Evolutionary conservation across 2,797 vertebrate genomes (phyloP), one percentile per base, ranked within the genome.

Genomic region (Macropodus opercularis): DNA sequence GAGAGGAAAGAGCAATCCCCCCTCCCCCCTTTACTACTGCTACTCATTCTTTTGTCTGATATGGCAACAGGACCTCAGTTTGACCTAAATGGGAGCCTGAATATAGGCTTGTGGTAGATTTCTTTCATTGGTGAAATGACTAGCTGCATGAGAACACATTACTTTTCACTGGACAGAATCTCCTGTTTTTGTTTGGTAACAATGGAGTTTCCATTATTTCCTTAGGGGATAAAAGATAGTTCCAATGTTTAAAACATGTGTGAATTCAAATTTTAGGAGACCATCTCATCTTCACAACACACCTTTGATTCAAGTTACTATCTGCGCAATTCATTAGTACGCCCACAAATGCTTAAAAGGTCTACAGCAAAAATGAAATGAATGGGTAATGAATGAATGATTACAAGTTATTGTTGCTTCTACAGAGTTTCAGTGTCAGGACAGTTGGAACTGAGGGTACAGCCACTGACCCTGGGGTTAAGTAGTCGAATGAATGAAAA

Each of bases 1-100:
- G 13, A 61, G n/a, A 47, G 53, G 64, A 75, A 75, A 58, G 35
- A 51, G 39, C 26, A 29, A 21, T 2, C 3, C 47, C 14, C 38
- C n/a, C n/a, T n/a, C 14, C 18, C 42, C 57, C 23, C 38, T 23
- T 9, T 18, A n/a, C 36, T 12, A 8, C 56, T 2, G 7, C 24
- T 23, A 8, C 62, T 44, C 38, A 23, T 14, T 22, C 39, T 29
- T 39, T 29, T n/a, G 32, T 36, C 31, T 42, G 64, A 69, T 72
- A 36, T 66, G 43, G 55, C 19, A 29, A 21, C 26, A 65, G 14
- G 15, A 14, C 39, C 15, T 31, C 40, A 11, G 21, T 35, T 21
- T 52, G 59, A 40, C 41, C 49, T 26, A 8, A 1, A 5, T 13
- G 4, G 10, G 44, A 55, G 42, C 36, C 55, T 50, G 24, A 23